A percentile compares a stretch with the other conserved stretches of the same genome.
These are phyloP conservation scores for Stictocephala bisonia DNA, from an alignment of 2,888 invertebrate species.

Conservation along the genomic window DNA sequence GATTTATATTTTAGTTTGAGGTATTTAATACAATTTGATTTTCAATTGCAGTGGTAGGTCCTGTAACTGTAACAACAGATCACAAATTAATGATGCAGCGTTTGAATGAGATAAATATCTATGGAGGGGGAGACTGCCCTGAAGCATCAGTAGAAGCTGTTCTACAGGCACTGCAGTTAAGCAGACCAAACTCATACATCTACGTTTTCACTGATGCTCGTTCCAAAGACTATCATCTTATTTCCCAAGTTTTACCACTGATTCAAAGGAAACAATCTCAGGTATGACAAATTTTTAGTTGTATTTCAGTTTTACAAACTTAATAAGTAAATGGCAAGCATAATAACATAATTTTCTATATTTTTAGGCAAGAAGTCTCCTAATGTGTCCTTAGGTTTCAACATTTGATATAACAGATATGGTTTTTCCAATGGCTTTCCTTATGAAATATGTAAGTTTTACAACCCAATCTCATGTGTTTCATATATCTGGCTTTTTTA, in stretches of 20 bases:
- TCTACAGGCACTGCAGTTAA: conserved; percentile 72
- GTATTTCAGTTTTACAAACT: no score
- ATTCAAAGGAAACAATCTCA: conserved; percentile 79
- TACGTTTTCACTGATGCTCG: conserved; percentile 84
- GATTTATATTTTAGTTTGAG: no score
- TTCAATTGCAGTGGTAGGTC: conserved; percentile 69
- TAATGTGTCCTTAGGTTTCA: no score
- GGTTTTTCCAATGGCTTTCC: no score
- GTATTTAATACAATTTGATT: no score
- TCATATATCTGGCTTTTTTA: no score
- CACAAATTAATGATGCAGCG: conserved; percentile 71
- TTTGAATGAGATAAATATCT: conserved; percentile 69
- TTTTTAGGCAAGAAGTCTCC: no score
- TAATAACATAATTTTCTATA: no score
- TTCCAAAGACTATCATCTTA: conserved; percentile 73
- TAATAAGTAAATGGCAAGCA: no score
- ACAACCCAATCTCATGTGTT: no score
- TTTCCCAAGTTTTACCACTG: conserved; percentile 72
- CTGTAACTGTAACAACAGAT: conserved; percentile 73
- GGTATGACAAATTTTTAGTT: conserved; percentile 66
- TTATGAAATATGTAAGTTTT: no score
- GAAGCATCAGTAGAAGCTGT: conserved; percentile 78
- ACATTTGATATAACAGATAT: no score
- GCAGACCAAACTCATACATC: conserved; percentile 75
- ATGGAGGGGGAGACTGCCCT: conserved; percentile 81